Evolutionary conservation across 2,888 invertebrate species (phyloP).

Genomic region (Laspeyria flexula): DNA sequence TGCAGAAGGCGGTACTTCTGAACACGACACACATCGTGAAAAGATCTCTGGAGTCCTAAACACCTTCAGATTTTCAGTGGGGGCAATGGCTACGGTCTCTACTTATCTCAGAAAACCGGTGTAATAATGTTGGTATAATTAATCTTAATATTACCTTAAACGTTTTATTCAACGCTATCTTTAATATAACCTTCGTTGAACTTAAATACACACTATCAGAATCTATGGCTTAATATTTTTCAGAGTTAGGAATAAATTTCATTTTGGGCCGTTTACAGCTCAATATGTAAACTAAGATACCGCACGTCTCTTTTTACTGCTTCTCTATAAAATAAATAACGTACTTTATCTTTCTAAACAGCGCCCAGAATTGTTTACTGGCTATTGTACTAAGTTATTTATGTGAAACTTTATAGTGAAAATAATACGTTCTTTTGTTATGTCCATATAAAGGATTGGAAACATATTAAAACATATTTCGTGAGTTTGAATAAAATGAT

Average conservation of each 20-base stretch:
- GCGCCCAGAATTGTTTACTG: constrained; percentile 13
- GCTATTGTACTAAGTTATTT: constrained; percentile 21
- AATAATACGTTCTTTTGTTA: neutral
- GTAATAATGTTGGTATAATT: no score
- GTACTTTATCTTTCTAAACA: constrained; percentile 47
- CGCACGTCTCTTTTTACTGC: constrained; percentile 54
- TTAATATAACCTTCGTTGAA: no score
- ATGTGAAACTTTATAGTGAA: constrained; percentile 11
- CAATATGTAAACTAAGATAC: constrained; percentile 57
- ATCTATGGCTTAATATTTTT: constrained; percentile 37
- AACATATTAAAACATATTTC: neutral
- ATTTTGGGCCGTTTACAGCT: constrained; percentile 33
- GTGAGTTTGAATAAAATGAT: neutral
- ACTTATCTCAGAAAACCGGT: no score
- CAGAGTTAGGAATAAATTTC: constrained; percentile 32
- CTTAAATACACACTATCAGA: no score
- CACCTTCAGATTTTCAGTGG: no score
- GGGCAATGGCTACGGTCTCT: no score
- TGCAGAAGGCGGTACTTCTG: no score
- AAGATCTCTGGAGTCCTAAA: no score
- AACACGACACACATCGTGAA: no score
- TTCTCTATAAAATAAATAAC: constrained; percentile 65
- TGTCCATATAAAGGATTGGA: neutral
- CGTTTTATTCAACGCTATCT: no score
- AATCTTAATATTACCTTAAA: no score